Evolutionary conservation across 2,888 invertebrate species (phyloP), one percentile per base, ranked within the genome.

Genomic region (Phortica magna): DNA sequence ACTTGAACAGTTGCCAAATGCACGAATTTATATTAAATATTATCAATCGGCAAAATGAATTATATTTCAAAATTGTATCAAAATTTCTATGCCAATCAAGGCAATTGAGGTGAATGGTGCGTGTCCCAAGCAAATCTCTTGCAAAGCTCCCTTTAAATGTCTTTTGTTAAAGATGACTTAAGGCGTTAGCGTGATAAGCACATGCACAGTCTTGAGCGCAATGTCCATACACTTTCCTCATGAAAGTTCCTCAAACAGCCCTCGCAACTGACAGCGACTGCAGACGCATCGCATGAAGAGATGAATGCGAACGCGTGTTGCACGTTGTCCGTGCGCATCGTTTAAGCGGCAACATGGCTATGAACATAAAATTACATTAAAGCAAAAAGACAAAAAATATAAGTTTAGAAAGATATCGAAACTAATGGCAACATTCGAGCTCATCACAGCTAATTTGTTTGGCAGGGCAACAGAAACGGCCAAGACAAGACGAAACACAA

Each of bases 401-500:
- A 48, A 12, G 10, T 48, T 48, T 53, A 61, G 31, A 22, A n/a
- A 57, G 55, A 65, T 39, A 22, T n/a, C 73, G 74, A 84, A 88
- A 89, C 84, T 90, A 85, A 90, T 90, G 87, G 83, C 83, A 86
- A 83, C 80, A 88, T 82, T 84, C 84, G 81, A 82, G 82, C 82
- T 82, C 87, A 89, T 88, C 89, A 87, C 77, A 88, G 83, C 80
- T 86, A 89, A 89, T 90, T 87, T 89, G 89, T 89, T 83, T 82
- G 80, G 77, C 77, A 76, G 77, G 41, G 65, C 65, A 39, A 65
- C 31, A 14, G 19, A 61, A 61, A 61, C 19, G 19, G 19, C 22
- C 10, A 19, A 61, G 9, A 59, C 9, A 65, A 61, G 10, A 17
- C n/a, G 19, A 61, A n/a, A 61, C 7, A 65, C 12, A 39, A 10